phyloP scores from a whole-genome alignment of 37 sponge, comb jelly and placozoan species.

The Dysidea cf. avara region DNA sequence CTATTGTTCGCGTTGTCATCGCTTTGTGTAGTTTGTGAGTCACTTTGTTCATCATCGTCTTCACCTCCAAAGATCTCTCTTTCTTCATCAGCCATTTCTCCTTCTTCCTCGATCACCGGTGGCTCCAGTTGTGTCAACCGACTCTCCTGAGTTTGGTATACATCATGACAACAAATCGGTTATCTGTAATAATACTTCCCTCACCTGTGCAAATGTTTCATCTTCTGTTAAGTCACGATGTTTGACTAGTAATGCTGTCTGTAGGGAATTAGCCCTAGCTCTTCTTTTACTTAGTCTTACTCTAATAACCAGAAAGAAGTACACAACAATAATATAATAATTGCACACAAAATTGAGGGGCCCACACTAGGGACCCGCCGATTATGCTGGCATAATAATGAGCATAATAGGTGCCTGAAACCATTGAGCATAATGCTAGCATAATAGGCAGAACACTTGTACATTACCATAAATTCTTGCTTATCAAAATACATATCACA shows the following conservation, averaged over 20 bases:
- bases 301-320: constrained; percentile 24
- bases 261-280: constrained; percentile 63
- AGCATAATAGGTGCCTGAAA: too few species aligned
- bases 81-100: constrained; percentile 38
- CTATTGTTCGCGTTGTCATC: too few species aligned
- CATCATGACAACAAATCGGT: background rate
- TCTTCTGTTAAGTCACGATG: constrained; percentile 88
- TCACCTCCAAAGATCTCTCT: constrained; percentile 40
- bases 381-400: too few species aligned
- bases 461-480: too few species aligned
- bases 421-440: too few species aligned
- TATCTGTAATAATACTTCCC: background rate
- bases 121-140: constrained; percentile 76
- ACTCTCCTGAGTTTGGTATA: constrained; percentile 48
- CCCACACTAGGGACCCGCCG: too few species aligned
- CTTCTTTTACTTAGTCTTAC: constrained; percentile 90
- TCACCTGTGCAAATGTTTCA: constrained; percentile 79
- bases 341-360: background rate
- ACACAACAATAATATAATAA: background rate
- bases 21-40: too few species aligned
- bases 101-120: constrained; percentile 53
- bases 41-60: constrained; percentile 10
- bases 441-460: too few species aligned
- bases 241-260: constrained; percentile 81
- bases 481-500: too few species aligned